Evolutionary conservation across 2,113 vertebrate species (phyloP), one percentile per base, ranked within the genome.

Genomic region (Xenotilapia longispinis): DNA sequence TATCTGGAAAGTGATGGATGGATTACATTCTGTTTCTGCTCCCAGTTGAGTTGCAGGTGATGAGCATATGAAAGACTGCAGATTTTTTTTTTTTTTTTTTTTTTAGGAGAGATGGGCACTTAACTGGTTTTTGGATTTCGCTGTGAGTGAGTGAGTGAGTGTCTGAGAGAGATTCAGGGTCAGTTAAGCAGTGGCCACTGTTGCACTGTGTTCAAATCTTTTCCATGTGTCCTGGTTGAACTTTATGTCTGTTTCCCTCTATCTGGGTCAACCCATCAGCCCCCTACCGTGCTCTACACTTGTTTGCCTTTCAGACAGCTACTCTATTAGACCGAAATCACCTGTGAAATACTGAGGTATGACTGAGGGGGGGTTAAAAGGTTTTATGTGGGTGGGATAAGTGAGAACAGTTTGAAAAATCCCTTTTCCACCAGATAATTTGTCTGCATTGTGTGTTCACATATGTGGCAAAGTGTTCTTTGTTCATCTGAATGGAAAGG

Each of bases 221-320:
- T 82, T 21, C 28, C 4, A 15, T 79, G 83, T 89, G 84, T 89
- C 68, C 75, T 81, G 81, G 82, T 80, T 91, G 86, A 93, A 91
- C 82, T 89, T 89, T 70, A 70, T 84, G 53, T 89, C 81, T 85
- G 83, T 79, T 68, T 89, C 21, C 28, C 19, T 36, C 19, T 78
- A 92, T 92, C 86, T 95, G 85, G 91, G 91, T 94, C 91, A 93
- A 51, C 81, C 85, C 84, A 88, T 91, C 81, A 86, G 51, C 51
- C 84, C 51, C 91, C 87, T 47, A 19, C 86, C 21, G 31, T 2
- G 54, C 83, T 83, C 58, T 42, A 58, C 55, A 40, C 80, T n/a
- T 23, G 60, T 45, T 88, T 82, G 84, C 84, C 87, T 91, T 90
- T 91, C 90, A 93, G 80, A 92, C 65, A 45, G 55, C 45, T 58